Evolutionary conservation across 2,113 vertebrate species (phyloP), one percentile per base, ranked within the genome.

Genomic region (Corythornis vintsioides): DNA sequence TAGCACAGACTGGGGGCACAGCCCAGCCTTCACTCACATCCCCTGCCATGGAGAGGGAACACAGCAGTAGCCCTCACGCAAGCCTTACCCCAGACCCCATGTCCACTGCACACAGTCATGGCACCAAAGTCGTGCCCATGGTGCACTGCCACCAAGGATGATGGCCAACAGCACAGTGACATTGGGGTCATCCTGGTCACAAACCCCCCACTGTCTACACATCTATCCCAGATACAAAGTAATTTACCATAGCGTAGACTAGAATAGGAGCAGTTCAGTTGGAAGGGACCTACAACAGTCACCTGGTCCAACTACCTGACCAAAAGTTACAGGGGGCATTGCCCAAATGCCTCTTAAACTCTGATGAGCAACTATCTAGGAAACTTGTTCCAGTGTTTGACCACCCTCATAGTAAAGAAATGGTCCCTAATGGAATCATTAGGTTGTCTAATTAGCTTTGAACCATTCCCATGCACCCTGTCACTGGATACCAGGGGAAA

Each of bases 101-200:
- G n/a, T 13, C 40, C 40, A 1, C 40, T 33, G n/a, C 1, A 0
- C 3, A 2, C 3, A 7, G 33, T 11, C 64, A 12, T 1, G 8
- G 59, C 24, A 29, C 40, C 29, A 35, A 29, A 38, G 38, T 20
- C 15, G 2, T 16, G 52, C 16, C 64, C 38, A 0, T 12, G 24
- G 29, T 2, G 3, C 6, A 1, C 14, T 43, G 26, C 24, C 19
- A 4, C 42, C 5, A 1, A 24, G 11, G 8, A 12, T 52, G 72
- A 11, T 11, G 31, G 38, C 50, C 80, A 48, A 22, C 8, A 5
- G 9, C 61, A 72, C 28, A 31, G 17, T 8, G 50, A 13, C 13
- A 1, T 42, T 7, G 4, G 29, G 20, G 28, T n/a, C n/a, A 76
- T 16, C 19, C 19, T 69, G 19, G 38, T 9, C 53, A 28, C 16